Percentiles rank a stretch among this genome's conserved stretches.
phyloP scores from a whole-genome alignment of 2,113 vertebrate genomes.

The Edolisoma coerulescens region DNA sequence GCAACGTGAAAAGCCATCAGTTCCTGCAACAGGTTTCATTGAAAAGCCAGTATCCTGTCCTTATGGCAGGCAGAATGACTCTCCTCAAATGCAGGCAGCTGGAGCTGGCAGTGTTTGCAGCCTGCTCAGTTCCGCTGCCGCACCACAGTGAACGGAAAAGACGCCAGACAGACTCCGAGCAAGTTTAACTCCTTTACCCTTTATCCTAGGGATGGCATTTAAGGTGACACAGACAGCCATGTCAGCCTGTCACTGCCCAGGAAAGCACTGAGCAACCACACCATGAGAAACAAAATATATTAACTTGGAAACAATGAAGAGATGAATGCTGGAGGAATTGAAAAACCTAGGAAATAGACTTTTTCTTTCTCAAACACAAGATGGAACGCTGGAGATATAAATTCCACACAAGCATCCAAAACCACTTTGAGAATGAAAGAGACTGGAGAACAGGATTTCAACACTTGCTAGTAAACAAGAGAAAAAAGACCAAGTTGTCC shows the following conservation, averaged over 20 bases:
- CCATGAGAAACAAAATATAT: background rate
- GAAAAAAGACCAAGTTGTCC: background rate
- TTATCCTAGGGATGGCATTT: background rate
- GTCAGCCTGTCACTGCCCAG: background rate
- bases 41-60: background rate
- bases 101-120: background rate
- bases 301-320: background rate
- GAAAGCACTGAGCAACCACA: background rate
- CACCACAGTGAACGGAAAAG: fast-evolving
- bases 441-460: background rate
- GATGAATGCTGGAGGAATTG: background rate
- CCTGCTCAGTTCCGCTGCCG: background rate
- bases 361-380: background rate
- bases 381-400: background rate
- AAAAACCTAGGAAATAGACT: background rate
- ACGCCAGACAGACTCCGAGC: background rate
- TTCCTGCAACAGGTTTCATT: background rate
- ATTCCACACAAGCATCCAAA: background rate
- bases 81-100: background rate
- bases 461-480: background rate
- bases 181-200: background rate
- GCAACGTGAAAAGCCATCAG: background rate
- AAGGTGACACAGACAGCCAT: background rate
- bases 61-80: background rate
- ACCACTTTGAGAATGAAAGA: background rate